Conservation (phyloP, 2,888 invertebrate species). For the Caenorhabditis zanzibari region DNA sequence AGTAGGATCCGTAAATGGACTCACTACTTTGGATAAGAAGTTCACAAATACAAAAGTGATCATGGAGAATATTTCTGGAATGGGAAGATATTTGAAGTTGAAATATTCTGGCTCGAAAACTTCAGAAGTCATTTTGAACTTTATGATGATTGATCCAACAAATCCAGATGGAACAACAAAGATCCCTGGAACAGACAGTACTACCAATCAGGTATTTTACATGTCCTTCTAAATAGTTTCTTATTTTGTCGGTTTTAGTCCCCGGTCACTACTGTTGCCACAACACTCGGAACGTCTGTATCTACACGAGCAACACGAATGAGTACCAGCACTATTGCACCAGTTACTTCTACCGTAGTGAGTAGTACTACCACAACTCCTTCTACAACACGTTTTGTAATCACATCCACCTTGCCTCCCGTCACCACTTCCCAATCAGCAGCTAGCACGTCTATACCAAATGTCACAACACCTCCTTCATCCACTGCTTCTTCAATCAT, state of each 20-base stretch:
- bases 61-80: slow-evolving; percentile 20
- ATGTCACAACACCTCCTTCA: not conserved
- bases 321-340: slow-evolving; percentile 35
- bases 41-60: slow-evolving; percentile 30
- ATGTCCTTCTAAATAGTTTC: not conserved
- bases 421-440: not conserved
- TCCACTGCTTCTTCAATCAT: slow-evolving; percentile 4
- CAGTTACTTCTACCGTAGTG: not conserved
- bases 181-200: slow-evolving; percentile 3
- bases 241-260: slow-evolving; percentile 7
- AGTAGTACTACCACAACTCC: not conserved
- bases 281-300: slow-evolving; percentile 5
- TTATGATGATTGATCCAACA: slow-evolving; percentile 32
- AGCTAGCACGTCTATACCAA: slow-evolving; percentile 8
- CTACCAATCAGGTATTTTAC: not conserved
- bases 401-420: not conserved
- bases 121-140: slow-evolving; percentile 47
- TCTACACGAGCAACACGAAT: slow-evolving; percentile 30
- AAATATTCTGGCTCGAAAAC: slow-evolving; percentile 26
- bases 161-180: slow-evolving; percentile 19
- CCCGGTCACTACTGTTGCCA: not conserved
- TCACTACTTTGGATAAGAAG: slow-evolving; percentile 48
- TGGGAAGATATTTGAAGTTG: slow-evolving; percentile 39
- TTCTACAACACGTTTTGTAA: not conserved
- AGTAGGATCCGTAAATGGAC: slow-evolving; percentile 42